Evolutionary conservation across 1,140 invertebrate species (phyloP), one percentile per base, ranked within the genome.

Genomic region (Ectropis grisescens): DNA sequence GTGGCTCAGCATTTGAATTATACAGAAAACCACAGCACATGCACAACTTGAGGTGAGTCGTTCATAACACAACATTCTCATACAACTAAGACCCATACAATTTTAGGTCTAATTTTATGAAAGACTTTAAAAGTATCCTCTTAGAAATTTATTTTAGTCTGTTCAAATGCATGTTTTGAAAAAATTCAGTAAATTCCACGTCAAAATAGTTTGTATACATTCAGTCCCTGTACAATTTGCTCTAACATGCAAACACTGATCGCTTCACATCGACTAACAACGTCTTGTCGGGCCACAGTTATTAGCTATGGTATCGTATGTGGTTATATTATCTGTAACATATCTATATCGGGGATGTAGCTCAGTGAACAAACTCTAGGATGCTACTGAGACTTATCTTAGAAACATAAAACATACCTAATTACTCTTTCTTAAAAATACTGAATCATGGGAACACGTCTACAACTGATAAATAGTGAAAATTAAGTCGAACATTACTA

Each of bases 1-100:
- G 94, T 28, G 94, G 93, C n/a, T 96, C 94, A 51, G 96, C 96
- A 6, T 98, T 98, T 71, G 95, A 98, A 65, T 82, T 97, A 16
- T 98, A 98, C 69, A 90, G 93, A 53, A 97, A 97, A 79, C 94
- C 94, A 10, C 86, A 87, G 56, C 85, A 89, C 76, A 88, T 91
- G 82, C 89, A 90, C 58, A 92, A 91, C 58, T 82, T 91, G 58
- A 91, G 90, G 89, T 92, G 84, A 85, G 56, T 3, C 8, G 13
- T 26, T 9, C 23, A 14, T 19, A 4, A 19, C 16, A 19, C 16
- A 19, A 3, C 16, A 19, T 4, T 19, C 16, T 19, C 16, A 4
- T 19, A 4, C 16, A 19, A 19, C 3, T 19, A 4, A 19, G 3
- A 19, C 16, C 8, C 16, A 19, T n/a, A n/a, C n/a, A n/a, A n/a